Base-by-base conservation (phyloP, 1,140 invertebrate genomes). In the Lepidurus arcticus region DNA sequence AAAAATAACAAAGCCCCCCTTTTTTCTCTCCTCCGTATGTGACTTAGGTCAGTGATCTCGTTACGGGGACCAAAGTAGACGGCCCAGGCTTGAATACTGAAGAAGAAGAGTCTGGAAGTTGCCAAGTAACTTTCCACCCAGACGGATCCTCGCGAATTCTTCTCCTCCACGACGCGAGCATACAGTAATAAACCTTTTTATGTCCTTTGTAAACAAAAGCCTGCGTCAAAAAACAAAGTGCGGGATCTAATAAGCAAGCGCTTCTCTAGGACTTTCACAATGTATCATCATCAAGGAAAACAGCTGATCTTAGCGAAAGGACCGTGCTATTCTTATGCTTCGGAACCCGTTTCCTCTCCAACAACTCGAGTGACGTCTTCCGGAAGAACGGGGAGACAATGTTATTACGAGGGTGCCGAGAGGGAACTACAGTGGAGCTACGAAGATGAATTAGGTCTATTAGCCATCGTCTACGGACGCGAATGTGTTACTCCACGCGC, bases 321-420 rank as follows among this genome's bases (percentile, higher is more conserved):
- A 7, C 53, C 53, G 53, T 65, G 53, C 21, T 65, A 65, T 65
- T 9, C 53, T 65, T 65, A 65, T 65, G 53, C 53, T 13, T 21
- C 53, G 6, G 53, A 65, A n/a, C 53, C 16, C 21, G 53, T 65
- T 65, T 21, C 53, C 34, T 34, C 34, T 65, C 21, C 53, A 65
- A 65, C 53, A 65, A 65, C 16, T 21, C 8, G 53, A 21, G 21
- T 65, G 53, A 65, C 53, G 53, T 65, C 53, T 65, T 65, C 53
- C 53, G 53, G 53, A 65, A 65, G 53, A 65, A 1, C 53, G 16
- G 53, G n/a, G 53, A 21, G 53, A 7, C n/a, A 7, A 21, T 65
- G 53, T 65, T 65, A 65, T 65, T 65, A 65, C 53, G 53, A 65
- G 13, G 53, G 53, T 65, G 53, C 53, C 53, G 53, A 65, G 16